Base-by-base conservation (phyloP, 2,113 vertebrate species). In the Cochlearius cochlearius region DNA sequence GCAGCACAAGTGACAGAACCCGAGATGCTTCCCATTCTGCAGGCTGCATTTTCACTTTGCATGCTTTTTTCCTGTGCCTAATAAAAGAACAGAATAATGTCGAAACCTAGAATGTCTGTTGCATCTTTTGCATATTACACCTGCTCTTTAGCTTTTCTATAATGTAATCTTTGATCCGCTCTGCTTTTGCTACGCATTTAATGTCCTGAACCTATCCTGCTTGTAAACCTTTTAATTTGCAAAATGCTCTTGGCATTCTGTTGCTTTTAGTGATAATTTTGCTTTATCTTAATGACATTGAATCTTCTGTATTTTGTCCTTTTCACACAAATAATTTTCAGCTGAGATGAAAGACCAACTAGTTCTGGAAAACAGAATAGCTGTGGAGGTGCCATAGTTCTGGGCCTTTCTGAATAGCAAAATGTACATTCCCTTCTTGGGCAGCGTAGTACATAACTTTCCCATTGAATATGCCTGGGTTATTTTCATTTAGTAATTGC, bases 391-490 rank as follows among this genome's bases (percentile, higher is more conserved):
- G 43, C 41, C 14, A 85, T 89, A 78, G 66, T 79, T 89, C 53
- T 68, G 50, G 38, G 38, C 32, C 55, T 83, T 83, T 68, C 63
- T 95, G 67, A 88, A 78, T 25, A 53, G 58, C 7, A 78, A 75
- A 52, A 94, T 94, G 94, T 87, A n/a, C 50, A 79, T 95, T 91
- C 34, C 55, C 29, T 91, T 86, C 69, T 83, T 93, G 82, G 82
- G 86, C 91, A 92, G 86, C 20, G 7, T 59, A 38, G 83, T 55
- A 85, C 72, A 27, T 68, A 77, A 94, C 75, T 68, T 96, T 96
- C 72, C 74, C 81, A 78, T 47, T 92, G 62, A 88, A 68, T 82
- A 34, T 58, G 81, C 74, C 58, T 72, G 34, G 38, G 41, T 18
- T 94, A 39, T 94, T 95, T 92, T 87, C 22, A 53, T 92, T 94